phyloP scores from a whole-genome alignment of 2,797 vertebrate species.

The Heteromormyrus szaboi region DNA sequence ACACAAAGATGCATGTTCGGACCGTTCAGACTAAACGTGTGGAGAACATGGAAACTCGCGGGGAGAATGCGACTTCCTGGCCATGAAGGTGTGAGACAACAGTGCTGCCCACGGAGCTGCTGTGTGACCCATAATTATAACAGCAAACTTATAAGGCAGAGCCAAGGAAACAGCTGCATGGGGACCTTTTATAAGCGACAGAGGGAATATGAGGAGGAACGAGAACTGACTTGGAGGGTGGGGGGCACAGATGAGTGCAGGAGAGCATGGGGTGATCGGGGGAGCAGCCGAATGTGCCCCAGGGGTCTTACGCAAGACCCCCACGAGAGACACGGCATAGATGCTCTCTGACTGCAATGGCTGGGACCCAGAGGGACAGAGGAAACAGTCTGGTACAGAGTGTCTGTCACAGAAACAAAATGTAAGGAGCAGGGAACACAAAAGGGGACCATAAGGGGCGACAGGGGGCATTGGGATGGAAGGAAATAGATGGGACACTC shows the following conservation, averaged over 20 bases:
- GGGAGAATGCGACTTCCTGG: not conserved
- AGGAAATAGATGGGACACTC: not conserved
- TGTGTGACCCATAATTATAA: not conserved
- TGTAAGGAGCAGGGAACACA: not conserved
- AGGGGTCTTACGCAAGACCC: not conserved
- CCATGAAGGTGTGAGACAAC: not conserved
- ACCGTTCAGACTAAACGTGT: not conserved
- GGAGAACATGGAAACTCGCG: not conserved
- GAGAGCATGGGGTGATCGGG: not conserved
- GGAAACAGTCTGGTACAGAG: not conserved
- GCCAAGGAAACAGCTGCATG: not conserved
- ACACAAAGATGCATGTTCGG: not conserved
- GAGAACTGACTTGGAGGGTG: not conserved
- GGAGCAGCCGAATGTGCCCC: not conserved
- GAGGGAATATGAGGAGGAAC: not conserved
- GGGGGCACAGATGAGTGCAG: not conserved
- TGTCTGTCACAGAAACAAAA: not conserved
- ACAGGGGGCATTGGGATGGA: not conserved
- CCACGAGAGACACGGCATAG: not conserved
- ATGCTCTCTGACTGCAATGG: not conserved
- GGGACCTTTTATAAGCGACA: not conserved
- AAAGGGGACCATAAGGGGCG: not conserved
- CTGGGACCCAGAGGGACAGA: not conserved
- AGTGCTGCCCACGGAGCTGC: not conserved
- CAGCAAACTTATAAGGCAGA: not conserved